Percentiles rank a stretch among this genome's conserved stretches.
Conservation (phyloP, 2,888 invertebrate species). For the Anoncus sp. region DNA sequence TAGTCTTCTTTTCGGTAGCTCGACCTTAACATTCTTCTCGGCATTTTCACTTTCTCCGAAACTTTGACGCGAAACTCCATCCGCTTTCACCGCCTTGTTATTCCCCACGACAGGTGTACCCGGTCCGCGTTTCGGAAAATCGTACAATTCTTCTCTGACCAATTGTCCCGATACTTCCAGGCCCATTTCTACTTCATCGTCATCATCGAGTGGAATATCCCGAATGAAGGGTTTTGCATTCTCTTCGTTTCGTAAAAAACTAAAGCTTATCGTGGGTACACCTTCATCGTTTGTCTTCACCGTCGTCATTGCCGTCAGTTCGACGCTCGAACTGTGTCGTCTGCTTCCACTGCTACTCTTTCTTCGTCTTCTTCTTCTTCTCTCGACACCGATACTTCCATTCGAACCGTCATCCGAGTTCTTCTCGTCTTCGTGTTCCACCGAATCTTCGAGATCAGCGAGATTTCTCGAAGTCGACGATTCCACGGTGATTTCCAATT, state of each 20-base stretch:
- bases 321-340: conserved; percentile 76
- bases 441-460: conserved; percentile 35
- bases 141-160: conserved; percentile 56
- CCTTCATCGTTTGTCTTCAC: conserved; percentile 75
- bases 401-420: conserved; percentile 30
- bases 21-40: neutral
- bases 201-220: conserved; percentile 46
- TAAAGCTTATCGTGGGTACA: conserved; percentile 78
- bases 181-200: conserved; percentile 15
- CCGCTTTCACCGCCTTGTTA: conserved; percentile 11
- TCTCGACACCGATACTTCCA: conserved; percentile 35
- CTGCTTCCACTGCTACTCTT: conserved; percentile 52
- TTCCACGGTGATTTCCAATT: conserved; percentile 51
- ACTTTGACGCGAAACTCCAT: conserved; percentile 21
- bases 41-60: neutral
- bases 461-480: conserved; percentile 43
- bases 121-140: conserved; percentile 58
- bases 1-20: conserved; percentile 19
- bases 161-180: conserved; percentile 31
- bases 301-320: conserved; percentile 75
- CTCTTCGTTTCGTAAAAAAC: conserved; percentile 74
- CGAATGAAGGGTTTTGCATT: conserved; percentile 35
- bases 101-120: conserved; percentile 2
- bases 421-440: conserved; percentile 22
- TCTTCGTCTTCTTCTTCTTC: conserved; percentile 37